These are phyloP conservation scores for Rhyacichthys aspro DNA, from an alignment of 2,797 vertebrate genomes.

Conservation along the genomic window DNA sequence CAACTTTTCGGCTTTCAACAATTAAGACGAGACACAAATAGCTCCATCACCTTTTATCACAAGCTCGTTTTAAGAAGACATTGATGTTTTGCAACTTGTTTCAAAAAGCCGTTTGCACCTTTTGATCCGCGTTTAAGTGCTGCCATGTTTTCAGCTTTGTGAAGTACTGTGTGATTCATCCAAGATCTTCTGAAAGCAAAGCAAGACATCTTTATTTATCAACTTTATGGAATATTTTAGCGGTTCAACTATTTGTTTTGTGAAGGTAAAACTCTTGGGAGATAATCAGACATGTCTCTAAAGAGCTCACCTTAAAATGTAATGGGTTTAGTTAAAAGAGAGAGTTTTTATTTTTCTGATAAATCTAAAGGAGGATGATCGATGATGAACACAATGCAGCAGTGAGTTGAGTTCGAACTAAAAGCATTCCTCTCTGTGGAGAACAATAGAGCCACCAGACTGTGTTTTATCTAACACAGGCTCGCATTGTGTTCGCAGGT, in stretches of 20 bases:
- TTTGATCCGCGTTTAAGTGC: constrained; percentile 5
- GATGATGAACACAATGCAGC: background rate
- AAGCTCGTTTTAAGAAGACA: background rate
- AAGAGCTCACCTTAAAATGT: background rate
- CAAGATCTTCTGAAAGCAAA: background rate
- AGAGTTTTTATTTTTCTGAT: background rate
- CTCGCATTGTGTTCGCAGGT: constrained; percentile 74
- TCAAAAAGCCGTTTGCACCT: background rate
- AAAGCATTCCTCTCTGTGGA: constrained; percentile 4
- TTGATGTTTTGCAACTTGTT: background rate
- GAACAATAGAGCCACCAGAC: background rate
- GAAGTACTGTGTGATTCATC: too few species aligned
- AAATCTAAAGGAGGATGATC: too few species aligned
- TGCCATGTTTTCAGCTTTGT: background rate
- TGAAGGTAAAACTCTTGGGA: background rate
- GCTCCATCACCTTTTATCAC: background rate
- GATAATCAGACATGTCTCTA: background rate
- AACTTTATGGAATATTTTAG: too few species aligned
- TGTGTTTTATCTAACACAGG: background rate
- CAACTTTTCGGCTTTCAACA: constrained; percentile 1
- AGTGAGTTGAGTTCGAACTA: background rate
- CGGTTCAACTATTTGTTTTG: background rate
- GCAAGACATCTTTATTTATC: too few species aligned
- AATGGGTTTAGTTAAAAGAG: background rate
- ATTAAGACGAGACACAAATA: constrained; percentile 3